Conservation (phyloP, 2,888 invertebrate species). For the Gryllus longicercus region DNA sequence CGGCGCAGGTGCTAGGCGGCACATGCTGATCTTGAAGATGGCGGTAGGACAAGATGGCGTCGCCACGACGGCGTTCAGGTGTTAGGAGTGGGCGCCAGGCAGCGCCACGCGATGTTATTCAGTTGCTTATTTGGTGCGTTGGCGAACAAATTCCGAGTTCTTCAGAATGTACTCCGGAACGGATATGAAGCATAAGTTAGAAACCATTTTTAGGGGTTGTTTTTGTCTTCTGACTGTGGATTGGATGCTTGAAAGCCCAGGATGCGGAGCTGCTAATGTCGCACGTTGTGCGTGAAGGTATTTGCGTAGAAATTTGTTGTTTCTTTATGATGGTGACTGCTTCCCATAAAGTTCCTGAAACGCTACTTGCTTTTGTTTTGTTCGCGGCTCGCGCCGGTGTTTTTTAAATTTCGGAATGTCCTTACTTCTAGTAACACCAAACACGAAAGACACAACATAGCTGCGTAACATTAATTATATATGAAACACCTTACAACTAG, state of each 20-base stretch:
- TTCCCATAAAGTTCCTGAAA: background rate
- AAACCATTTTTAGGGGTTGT: background rate
- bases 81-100: background rate
- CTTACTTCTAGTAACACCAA: background rate
- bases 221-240: too few species aligned
- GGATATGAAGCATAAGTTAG: background rate
- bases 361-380: background rate
- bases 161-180: background rate
- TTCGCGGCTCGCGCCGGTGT: background rate
- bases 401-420: background rate
- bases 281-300: too few species aligned
- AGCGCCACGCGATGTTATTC: too few species aligned
- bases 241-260: background rate
- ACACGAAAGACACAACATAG: slow-evolving; percentile 17
- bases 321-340: background rate
- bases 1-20: background rate
- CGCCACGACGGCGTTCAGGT: background rate
- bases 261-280: background rate
- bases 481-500: background rate
- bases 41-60: background rate
- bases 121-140: background rate
- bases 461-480: slow-evolving; percentile 17
- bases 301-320: background rate
- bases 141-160: background rate
- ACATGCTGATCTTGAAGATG: background rate